Conservation (phyloP, 2,797 vertebrate genomes). For the Oreochromis mossambicus region DNA sequence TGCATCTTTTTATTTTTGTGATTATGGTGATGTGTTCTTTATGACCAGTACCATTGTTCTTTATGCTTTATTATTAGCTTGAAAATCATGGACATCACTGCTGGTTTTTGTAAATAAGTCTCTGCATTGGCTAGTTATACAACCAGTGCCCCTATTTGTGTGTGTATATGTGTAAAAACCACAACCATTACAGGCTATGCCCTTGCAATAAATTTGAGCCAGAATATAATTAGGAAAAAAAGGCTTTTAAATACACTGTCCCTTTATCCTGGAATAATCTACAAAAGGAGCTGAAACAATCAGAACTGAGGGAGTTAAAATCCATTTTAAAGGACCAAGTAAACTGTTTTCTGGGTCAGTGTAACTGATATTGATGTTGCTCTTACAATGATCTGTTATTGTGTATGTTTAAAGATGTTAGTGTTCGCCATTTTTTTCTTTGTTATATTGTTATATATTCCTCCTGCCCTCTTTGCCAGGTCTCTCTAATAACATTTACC, state of each 20-base stretch:
- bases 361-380: not conserved
- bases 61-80: not conserved
- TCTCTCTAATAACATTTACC: not conserved
- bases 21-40: not conserved
- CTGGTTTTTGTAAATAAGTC: no score
- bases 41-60: not conserved
- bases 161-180: not conserved
- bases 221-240: not conserved
- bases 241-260: not conserved
- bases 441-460: not conserved
- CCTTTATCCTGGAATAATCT: not conserved
- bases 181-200: not conserved
- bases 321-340: not conserved
- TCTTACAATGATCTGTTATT: not conserved
- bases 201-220: not conserved
- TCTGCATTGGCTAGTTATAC: not conserved
- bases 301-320: not conserved
- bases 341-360: no score
- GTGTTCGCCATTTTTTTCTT: not conserved
- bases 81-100: not conserved
- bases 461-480: not conserved
- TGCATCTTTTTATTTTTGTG: not conserved
- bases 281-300: not conserved
- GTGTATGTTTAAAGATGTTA: not conserved
- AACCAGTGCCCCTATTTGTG: not conserved